Evolutionary conservation across 1,140 invertebrate species (phyloP).

Genomic region (Kradibia gibbosae): DNA sequence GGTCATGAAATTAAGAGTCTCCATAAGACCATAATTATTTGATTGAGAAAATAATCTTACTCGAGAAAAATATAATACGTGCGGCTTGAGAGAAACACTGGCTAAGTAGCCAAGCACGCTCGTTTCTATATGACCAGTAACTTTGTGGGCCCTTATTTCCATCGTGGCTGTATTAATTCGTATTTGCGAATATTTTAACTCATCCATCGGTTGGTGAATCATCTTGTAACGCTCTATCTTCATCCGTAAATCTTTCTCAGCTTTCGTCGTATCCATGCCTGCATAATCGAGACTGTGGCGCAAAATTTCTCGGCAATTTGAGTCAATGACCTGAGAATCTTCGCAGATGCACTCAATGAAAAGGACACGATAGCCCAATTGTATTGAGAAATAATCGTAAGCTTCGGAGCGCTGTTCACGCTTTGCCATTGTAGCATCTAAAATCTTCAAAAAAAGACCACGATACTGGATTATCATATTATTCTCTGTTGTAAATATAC

Average conservation of each 20-base stretch:
- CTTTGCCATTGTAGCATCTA: constrained; percentile 95
- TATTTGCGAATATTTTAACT: constrained; percentile 74
- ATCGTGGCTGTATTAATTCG: constrained; percentile 81
- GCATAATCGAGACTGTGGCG: constrained; percentile 92
- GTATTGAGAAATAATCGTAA: constrained; percentile 80
- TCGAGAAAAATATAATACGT: constrained; percentile 83
- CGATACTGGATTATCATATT: background rate
- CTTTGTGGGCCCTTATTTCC: constrained; percentile 75
- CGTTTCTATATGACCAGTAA: constrained; percentile 81
- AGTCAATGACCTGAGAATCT: constrained; percentile 85
- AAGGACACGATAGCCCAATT: constrained; percentile 88
- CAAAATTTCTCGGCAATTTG: constrained; percentile 92
- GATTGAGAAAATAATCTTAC: constrained; percentile 69
- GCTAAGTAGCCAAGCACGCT: constrained; percentile 85
- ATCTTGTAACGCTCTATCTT: constrained; percentile 90
- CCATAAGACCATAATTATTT: background rate
- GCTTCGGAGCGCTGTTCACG: constrained; percentile 84
- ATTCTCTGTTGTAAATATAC: background rate
- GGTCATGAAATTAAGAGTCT: background rate
- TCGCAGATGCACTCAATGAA: constrained; percentile 95
- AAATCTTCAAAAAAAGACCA: constrained; percentile 55
- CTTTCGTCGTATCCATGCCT: constrained; percentile 82
- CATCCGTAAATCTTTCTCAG: constrained; percentile 85
- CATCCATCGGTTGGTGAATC: constrained; percentile 85
- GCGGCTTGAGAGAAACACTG: constrained; percentile 81